A percentile compares a stretch with the other conserved stretches of the same genome.
Conservation (phyloP, 2,113 vertebrate genomes). For the Pluvialis apricaria region DNA sequence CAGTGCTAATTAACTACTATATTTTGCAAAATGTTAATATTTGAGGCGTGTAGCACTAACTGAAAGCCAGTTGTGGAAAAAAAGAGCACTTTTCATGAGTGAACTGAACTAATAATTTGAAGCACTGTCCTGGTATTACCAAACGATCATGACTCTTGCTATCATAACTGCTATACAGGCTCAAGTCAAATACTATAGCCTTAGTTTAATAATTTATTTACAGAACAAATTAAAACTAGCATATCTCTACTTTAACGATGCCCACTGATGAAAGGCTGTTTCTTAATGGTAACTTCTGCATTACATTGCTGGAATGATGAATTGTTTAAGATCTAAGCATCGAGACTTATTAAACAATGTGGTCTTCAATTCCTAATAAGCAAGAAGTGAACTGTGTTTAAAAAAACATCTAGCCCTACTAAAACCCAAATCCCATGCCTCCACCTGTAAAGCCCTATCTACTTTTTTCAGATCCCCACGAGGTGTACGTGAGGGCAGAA, state of each 20-base stretch:
- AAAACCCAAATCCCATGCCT: not conserved
- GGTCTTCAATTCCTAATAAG: not conserved
- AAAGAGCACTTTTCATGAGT: not conserved
- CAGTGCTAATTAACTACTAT: not conserved
- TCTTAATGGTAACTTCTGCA: not conserved
- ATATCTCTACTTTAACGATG: accelerated
- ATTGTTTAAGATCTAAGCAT: not conserved
- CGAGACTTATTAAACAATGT: not conserved
- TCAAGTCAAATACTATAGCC: not conserved
- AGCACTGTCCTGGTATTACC: not conserved
- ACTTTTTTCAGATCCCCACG: not conserved
- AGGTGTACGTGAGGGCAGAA: not conserved
- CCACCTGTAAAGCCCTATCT: not conserved
- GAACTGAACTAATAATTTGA: not conserved
- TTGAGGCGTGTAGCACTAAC: not conserved
- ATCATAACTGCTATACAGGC: not conserved
- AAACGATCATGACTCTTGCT: not conserved
- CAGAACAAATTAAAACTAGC: not conserved
- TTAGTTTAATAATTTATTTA: not conserved
- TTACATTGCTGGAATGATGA: not conserved
- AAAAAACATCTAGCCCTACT: not conserved
- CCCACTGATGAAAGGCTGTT: not conserved
- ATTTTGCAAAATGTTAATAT: not conserved
- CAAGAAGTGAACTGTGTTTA: not conserved
- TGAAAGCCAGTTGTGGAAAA: not conserved